phyloP scores from a whole-genome alignment of 2,797 vertebrate species.

The Bradypodion ventrale region DNA sequence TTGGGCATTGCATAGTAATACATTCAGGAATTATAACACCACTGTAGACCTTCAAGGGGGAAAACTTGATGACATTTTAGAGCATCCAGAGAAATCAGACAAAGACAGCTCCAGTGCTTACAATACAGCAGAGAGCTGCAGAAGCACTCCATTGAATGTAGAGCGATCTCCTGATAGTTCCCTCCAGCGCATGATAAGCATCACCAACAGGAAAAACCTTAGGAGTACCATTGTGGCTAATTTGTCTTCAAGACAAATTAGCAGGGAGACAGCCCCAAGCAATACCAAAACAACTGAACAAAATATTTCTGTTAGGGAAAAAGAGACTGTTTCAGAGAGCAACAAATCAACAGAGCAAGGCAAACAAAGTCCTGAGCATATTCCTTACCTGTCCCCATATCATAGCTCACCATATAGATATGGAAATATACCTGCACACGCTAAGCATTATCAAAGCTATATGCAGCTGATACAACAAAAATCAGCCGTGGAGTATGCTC shows the following conservation, averaged over 20 bases:
- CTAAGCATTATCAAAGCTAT: slow-evolving; percentile 96
- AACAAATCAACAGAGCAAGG: slow-evolving; percentile 73
- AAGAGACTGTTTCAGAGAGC: slow-evolving; percentile 75
- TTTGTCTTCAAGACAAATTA: slow-evolving; percentile 69
- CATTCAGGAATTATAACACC: slow-evolving; percentile 77
- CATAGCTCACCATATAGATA: slow-evolving; percentile 87
- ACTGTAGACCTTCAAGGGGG: slow-evolving; percentile 74
- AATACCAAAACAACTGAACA: slow-evolving; percentile 80
- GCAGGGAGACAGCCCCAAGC: slow-evolving; percentile 67
- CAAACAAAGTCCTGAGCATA: slow-evolving; percentile 72
- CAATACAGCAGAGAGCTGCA: slow-evolving; percentile 94
- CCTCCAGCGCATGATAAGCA: slow-evolving; percentile 88
- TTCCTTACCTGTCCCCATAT: slow-evolving; percentile 91
- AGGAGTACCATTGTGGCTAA: slow-evolving; percentile 74
- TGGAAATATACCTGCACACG: slow-evolving; percentile 87
- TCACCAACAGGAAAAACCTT: slow-evolving; percentile 92
- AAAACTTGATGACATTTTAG: slow-evolving; percentile 85
- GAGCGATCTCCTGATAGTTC: slow-evolving; percentile 92
- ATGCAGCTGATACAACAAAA: slow-evolving; percentile 97
- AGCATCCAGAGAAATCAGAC: slow-evolving; percentile 92
- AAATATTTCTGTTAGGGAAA: slow-evolving; percentile 73
- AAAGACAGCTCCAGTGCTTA: slow-evolving; percentile 98
- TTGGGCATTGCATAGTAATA: slow-evolving; percentile 78
- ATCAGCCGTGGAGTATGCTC: slow-evolving; percentile 91
- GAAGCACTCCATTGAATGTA: slow-evolving; percentile 89